Percentiles rank a stretch among this genome's conserved stretches.
Conservation (phyloP, 2,888 invertebrate species). For the Epistrophella euchroma region DNA sequence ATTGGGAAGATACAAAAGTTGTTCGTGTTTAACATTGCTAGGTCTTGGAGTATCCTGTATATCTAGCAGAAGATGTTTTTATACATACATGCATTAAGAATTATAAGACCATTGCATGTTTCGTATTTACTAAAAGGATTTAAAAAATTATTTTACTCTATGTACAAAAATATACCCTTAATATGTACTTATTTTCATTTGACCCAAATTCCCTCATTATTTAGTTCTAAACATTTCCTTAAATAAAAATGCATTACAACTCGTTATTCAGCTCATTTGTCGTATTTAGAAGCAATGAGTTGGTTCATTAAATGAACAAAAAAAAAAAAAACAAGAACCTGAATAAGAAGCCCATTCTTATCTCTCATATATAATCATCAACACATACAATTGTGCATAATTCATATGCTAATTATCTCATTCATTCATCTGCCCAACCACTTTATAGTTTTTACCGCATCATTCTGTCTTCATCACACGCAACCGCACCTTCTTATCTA, state of each 20-base stretch:
- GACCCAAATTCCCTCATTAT: conserved; percentile 50
- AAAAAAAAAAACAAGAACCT: background rate
- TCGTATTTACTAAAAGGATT: no score
- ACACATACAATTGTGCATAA: conserved; percentile 39
- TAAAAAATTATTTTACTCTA: no score
- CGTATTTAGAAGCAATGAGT: conserved; percentile 27
- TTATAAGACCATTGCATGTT: no score
- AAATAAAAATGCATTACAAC: conserved; percentile 13
- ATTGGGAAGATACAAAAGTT: no score
- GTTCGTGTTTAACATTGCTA: no score
- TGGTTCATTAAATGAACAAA: conserved; percentile 21
- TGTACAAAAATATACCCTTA: no score
- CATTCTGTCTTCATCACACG: background rate
- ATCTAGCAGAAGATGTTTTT: no score
- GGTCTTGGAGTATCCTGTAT: no score
- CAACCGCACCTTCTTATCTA: conserved; percentile 45
- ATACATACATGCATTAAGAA: no score
- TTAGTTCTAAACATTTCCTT: conserved; percentile 18
- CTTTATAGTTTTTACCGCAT: conserved; percentile 23
- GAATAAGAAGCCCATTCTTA: conserved; percentile 7
- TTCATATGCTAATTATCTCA: conserved; percentile 70
- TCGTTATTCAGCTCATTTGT: conserved; percentile 34
- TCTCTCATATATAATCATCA: conserved; percentile 34
- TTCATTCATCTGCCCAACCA: conserved; percentile 63
- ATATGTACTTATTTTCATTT: no score